Conservation (phyloP, 37 sponge, comb jelly and placozoan genomes). For the Agelas oroides region DNA sequence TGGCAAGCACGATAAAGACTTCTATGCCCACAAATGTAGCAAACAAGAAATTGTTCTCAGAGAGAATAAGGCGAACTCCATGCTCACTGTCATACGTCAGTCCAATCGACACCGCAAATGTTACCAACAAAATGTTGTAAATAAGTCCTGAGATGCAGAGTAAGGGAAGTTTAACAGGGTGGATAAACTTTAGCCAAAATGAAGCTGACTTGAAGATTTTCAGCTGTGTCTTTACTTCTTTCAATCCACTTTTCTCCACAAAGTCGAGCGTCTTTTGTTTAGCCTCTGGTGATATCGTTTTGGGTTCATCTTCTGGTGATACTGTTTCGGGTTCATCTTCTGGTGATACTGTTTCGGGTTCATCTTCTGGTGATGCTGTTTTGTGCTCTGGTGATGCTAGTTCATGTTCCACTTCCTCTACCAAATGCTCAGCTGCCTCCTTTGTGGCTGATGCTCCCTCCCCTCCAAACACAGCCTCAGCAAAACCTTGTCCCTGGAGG, state of each 20-base stretch:
- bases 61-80: neutral
- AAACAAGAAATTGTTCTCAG: neutral
- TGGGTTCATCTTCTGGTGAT: too few relatives aligned
- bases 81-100: conserved; percentile 11
- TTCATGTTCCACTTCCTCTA: too few relatives aligned
- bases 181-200: conserved; percentile 24
- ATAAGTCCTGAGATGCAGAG: conserved; percentile 4
- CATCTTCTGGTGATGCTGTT: too few relatives aligned
- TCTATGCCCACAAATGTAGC: conserved; percentile 1
- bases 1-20: conserved; percentile 1
- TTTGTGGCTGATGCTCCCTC: neutral
- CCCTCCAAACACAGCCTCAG: conserved; percentile 45
- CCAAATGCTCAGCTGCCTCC: neutral
- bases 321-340: too few relatives aligned
- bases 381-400: too few relatives aligned
- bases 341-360: too few relatives aligned
- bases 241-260: conserved; percentile 3
- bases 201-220: conserved; percentile 1
- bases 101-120: conserved; percentile 23
- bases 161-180: conserved; percentile 24
- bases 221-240: conserved; percentile 28
- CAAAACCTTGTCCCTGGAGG: conserved; percentile 49
- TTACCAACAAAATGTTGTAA: conserved; percentile 10
- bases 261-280: neutral
- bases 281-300: too few relatives aligned